Evolutionary conservation across 2,113 vertebrate genomes (phyloP), one percentile per base, ranked within the genome.

Genomic region (Chascanopsetta lugubris): DNA sequence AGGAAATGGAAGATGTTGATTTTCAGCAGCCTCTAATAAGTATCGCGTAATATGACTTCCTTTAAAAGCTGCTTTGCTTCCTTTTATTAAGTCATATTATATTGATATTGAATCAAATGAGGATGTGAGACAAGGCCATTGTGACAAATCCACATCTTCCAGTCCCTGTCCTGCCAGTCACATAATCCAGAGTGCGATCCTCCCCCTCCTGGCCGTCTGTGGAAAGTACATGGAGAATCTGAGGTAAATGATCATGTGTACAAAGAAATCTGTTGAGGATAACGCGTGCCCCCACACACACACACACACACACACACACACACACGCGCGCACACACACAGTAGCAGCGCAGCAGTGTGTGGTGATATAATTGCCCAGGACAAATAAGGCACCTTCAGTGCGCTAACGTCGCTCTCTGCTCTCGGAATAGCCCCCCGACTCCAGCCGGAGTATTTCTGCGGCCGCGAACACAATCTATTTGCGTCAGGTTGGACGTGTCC

Each of bases 381-480:
- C 73, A 77, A 72, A 82, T 60, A 47, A 80, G 76, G 57, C 77
- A 79, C 79, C 75, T 79, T 84, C 56, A 2, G 46, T 47, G 59
- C 47, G 54, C 55, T 69, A 59, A 73, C 71, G 64, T 51, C 25
- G 57, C 43, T 36, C 69, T 54, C 20, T 29, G 50, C 47, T 87
- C 81, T 72, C 17, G 81, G 69, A 90, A 88, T 87, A 86, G 66
- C 54, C 29, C 53, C n/a, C 50, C 65, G 77, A 77, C 80, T 72
- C 54, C 54, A 57, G 78, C 58, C 53, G 48, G 72, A 66, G 73
- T 79, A 72, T 84, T 83, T 69, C 76, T 56, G 42, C 69, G 24
- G 69, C 55, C 73, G 75, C 77, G 79, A 84, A 79, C 69, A 57
- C 47, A 42, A 54, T 79, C 78, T 90, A 90, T 90, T 90, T 87